Percentiles rank a stretch among this genome's conserved stretches.
These are phyloP conservation scores for Myrmecobius fasciatus DNA, from an alignment of 2,113 vertebrate species.

Conservation along the genomic window DNA sequence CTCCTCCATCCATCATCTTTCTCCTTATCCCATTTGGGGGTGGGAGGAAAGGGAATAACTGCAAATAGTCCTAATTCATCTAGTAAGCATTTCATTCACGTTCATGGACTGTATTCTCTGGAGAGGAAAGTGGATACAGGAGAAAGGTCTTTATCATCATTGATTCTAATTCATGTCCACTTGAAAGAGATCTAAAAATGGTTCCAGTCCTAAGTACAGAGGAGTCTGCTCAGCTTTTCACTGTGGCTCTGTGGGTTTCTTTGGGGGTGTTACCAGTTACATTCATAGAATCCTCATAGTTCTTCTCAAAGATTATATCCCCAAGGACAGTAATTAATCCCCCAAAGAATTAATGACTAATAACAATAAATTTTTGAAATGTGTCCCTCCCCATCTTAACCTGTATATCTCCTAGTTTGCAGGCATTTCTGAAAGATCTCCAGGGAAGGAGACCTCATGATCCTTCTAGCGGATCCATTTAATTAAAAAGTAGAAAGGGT, in stretches of 20 bases:
- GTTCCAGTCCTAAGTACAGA: constrained; percentile 10
- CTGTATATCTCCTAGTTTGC: constrained; percentile 20
- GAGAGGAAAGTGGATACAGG: constrained; percentile 70
- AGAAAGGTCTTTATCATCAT: constrained; percentile 69
- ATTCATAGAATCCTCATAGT: constrained; percentile 60
- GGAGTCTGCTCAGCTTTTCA: constrained; percentile 41
- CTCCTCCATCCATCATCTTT: background rate
- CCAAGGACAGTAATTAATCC: background rate
- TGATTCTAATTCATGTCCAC: constrained; percentile 75
- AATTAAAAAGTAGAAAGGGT: background rate
- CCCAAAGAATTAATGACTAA: constrained; percentile 68
- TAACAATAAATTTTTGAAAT: background rate
- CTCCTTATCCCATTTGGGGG: background rate
- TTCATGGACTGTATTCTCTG: constrained; percentile 70
- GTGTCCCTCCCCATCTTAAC: background rate
- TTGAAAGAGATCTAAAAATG: constrained; percentile 74
- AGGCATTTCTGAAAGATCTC: constrained; percentile 25
- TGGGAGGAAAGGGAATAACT: background rate
- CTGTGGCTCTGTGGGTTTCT: constrained; percentile 44
- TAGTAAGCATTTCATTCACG: constrained; percentile 54
- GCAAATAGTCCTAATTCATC: constrained; percentile 65
- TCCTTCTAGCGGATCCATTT: background rate
- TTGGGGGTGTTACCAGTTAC: constrained; percentile 46
- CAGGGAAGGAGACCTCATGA: constrained; percentile 11
- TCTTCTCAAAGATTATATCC: constrained; percentile 4